Conservation (phyloP, 2,113 vertebrate species). For the Dicentrarchus labrax region DNA sequence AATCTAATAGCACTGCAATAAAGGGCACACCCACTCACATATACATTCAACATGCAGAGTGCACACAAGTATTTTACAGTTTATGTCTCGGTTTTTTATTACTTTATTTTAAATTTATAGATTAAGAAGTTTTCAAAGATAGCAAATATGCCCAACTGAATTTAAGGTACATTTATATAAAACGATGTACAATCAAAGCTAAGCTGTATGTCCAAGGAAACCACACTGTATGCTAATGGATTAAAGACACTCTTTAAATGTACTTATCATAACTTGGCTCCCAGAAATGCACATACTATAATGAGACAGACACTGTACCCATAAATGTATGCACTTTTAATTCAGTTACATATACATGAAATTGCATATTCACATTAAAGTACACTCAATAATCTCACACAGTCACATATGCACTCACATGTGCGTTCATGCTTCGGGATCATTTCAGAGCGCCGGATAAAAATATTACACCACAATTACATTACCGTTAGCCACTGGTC, state of each 20-base stretch:
- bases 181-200: background rate
- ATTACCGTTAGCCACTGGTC: slow-evolving; percentile 71
- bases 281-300: background rate
- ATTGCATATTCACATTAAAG: slow-evolving; percentile 11
- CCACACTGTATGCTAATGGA: background rate
- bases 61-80: background rate
- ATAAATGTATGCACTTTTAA: background rate
- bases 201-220: background rate
- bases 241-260: background rate
- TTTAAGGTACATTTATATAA: background rate
- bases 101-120: background rate
- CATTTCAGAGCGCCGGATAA: slow-evolving; percentile 36
- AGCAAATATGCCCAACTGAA: background rate
- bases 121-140: background rate
- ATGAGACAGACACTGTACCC: too few species aligned
- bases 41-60: background rate
- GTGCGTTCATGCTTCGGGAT: slow-evolving; percentile 22
- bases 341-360: slow-evolving; percentile 17
- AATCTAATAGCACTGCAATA: slow-evolving; percentile 3
- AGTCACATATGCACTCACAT: slow-evolving; percentile 6
- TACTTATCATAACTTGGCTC: background rate
- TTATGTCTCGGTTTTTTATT: background rate
- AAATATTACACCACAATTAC: slow-evolving; percentile 71
- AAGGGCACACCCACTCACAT: slow-evolving; percentile 8
- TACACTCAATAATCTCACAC: background rate